Conservation (phyloP, 2,888 invertebrate genomes). For the Aphidius colemani region DNA sequence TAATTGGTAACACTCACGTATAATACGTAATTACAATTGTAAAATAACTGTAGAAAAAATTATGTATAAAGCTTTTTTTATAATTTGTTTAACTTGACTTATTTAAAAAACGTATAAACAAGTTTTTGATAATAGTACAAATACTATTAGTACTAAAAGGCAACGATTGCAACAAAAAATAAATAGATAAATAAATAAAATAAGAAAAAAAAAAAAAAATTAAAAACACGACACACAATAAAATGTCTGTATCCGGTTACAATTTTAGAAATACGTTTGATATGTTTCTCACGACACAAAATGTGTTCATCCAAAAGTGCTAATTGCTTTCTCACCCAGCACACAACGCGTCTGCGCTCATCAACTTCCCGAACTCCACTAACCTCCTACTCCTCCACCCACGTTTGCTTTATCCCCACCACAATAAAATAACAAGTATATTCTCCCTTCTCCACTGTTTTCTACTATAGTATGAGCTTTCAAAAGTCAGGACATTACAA, state of each 20-base stretch:
- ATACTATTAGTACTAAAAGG: neutral
- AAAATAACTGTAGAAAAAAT: no score
- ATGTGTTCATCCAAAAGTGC: conserved; percentile 6
- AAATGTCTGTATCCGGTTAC: conserved; percentile 1
- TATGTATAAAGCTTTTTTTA: no score
- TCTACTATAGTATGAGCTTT: no score
- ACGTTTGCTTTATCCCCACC: conserved; percentile 50
- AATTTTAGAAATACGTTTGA: conserved; percentile 12
- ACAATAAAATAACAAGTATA: conserved; percentile 19
- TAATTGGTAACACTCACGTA: no score
- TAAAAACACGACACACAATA: neutral
- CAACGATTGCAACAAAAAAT: neutral
- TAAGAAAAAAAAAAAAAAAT: conserved; percentile 12
- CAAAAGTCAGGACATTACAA: no score
- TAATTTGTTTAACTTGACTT: no score
- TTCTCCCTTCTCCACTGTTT: no score
- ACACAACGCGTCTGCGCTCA: conserved; percentile 59
- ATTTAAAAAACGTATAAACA: neutral
- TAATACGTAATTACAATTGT: no score
- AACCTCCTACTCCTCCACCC: conserved; percentile 57
- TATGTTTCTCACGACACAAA: conserved; percentile 25
- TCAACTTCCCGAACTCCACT: conserved; percentile 60
- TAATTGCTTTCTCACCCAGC: conserved; percentile 18
- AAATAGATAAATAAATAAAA: neutral
- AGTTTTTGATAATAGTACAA: neutral